These are phyloP conservation scores for Nysson spinosus DNA, from an alignment of 2,888 invertebrate species.

Conservation along the genomic window DNA sequence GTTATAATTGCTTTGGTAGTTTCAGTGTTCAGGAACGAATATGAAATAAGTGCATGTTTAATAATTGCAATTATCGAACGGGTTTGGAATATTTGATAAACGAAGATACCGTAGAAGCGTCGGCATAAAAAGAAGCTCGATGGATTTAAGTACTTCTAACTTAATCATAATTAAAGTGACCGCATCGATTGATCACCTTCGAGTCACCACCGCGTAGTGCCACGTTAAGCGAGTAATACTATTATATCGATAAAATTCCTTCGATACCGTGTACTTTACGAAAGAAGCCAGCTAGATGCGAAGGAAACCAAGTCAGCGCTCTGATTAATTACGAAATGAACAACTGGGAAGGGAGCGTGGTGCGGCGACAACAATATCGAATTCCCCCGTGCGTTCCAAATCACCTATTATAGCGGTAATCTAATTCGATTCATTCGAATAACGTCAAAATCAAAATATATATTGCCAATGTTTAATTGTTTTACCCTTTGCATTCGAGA, in stretches of 20 bases:
- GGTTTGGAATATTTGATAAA: slow-evolving; percentile 21
- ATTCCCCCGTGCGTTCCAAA: background rate
- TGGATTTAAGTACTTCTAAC: slow-evolving; percentile 26
- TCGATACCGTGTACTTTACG: background rate
- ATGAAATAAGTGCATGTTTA: no score
- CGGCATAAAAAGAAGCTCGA: slow-evolving; percentile 26
- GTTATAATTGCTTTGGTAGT: no score
- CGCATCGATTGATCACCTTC: slow-evolving; percentile 23
- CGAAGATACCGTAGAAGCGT: slow-evolving; percentile 36
- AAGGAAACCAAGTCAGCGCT: background rate
- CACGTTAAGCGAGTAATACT: background rate
- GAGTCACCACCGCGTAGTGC: background rate
- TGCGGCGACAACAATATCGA: background rate
- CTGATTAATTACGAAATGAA: no score
- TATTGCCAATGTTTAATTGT: no score
- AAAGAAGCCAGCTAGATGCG: background rate
- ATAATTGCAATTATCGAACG: no score
- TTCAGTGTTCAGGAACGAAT: no score
- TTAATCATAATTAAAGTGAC: slow-evolving; percentile 42
- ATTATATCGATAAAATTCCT: slow-evolving; percentile 14
- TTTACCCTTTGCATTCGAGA: no score
- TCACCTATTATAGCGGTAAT: no score
- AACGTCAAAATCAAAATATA: no score
- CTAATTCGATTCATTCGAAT: no score
- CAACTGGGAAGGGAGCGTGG: no score